phyloP scores from a whole-genome alignment of 1,140 invertebrate genomes.

The Drosophila sproati region DNA sequence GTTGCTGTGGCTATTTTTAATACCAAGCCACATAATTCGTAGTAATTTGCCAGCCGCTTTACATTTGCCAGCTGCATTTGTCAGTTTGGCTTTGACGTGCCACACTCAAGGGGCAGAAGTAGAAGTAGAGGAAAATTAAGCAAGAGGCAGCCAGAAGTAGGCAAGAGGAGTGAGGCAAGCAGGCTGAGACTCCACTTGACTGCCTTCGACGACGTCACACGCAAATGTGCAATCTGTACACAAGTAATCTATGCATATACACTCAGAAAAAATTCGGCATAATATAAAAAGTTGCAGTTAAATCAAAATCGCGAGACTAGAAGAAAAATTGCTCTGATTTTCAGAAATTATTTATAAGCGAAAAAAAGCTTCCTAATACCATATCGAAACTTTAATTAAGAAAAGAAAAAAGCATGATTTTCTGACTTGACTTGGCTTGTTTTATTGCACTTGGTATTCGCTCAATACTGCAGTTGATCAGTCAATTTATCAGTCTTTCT shows the following conservation, averaged over 20 bases:
- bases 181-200: slow-evolving; percentile 28
- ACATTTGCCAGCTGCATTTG: slow-evolving; percentile 73
- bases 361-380: no score
- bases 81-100: slow-evolving; percentile 41
- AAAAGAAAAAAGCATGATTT: no score
- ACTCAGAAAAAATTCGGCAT: no score
- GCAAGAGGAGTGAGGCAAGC: no score
- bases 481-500: slow-evolving; percentile 33
- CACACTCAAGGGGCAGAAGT: not conserved
- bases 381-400: no score
- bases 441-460: slow-evolving; percentile 40
- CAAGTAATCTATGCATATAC: not conserved
- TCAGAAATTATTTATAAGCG: no score
- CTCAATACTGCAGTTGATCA: slow-evolving; percentile 50
- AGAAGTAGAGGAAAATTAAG: no score
- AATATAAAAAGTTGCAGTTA: no score
- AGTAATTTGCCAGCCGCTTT: slow-evolving; percentile 73
- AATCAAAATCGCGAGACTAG: no score
- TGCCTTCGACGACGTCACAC: slow-evolving; percentile 32
- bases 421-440: slow-evolving; percentile 32
- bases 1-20: slow-evolving; percentile 68
- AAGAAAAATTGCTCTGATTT: no score
- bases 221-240: slow-evolving; percentile 64
- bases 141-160: no score
- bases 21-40: slow-evolving; percentile 78